Conservation (phyloP, 2,797 vertebrate genomes). For the Diceros bicornis region DNA sequence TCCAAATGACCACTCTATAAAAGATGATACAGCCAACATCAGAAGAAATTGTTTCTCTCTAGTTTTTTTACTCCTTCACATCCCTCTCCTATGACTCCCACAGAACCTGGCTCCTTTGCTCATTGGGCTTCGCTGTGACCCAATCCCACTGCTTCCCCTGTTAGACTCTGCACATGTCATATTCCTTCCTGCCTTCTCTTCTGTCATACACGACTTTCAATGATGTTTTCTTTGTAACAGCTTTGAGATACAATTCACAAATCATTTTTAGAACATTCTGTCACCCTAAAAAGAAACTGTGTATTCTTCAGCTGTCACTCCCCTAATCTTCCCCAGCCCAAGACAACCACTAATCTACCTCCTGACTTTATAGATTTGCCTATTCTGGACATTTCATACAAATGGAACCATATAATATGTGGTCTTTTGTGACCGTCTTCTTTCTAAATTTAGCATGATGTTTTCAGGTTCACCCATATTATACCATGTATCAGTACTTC, state of each 20-base stretch:
- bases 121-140: neutral
- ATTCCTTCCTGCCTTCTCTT: neutral
- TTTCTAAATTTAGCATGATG: too few species aligned
- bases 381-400: neutral
- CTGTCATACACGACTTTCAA: accelerated
- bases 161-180: accelerated
- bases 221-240: neutral
- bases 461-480: too few species aligned
- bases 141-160: too few species aligned
- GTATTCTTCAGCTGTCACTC: neutral
- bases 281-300: neutral
- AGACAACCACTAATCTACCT: neutral
- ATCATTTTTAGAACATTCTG: neutral
- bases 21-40: accelerated
- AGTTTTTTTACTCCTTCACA: neutral
- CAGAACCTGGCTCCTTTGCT: neutral
- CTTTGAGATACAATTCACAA: neutral
- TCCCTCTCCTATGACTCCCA: too few species aligned
- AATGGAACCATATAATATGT: too few species aligned
- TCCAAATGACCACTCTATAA: neutral
- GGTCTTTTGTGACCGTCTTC: too few species aligned
- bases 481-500: too few species aligned
- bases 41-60: neutral
- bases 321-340: neutral
- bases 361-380: neutral